A percentile compares a stretch with the other conserved stretches of the same genome.
phyloP scores from a whole-genome alignment of 2,797 vertebrate species.

The Parauchenoglanis ngamensis region DNA sequence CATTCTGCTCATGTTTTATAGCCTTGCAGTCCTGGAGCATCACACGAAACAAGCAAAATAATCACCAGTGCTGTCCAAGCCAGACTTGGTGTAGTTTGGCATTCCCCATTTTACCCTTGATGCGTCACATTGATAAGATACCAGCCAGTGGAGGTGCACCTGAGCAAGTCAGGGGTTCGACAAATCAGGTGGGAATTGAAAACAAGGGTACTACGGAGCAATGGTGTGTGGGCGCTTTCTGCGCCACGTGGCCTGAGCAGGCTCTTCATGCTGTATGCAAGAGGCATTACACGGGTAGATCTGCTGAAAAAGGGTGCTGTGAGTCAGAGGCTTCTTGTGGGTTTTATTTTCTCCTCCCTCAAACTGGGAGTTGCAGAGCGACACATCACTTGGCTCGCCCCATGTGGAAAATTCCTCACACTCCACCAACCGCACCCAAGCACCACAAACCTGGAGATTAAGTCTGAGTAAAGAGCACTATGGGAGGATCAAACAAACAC shows the following conservation, averaged over 20 bases:
- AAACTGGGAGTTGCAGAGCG: conserved; percentile 2
- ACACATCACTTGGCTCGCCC: conserved; percentile 11
- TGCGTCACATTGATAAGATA: conserved; percentile 49
- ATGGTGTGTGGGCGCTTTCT: not conserved
- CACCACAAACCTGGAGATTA: conserved; percentile 40
- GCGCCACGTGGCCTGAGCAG: not conserved
- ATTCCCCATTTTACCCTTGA: conserved; percentile 15
- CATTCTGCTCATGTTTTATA: conserved; percentile 38
- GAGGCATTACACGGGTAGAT: not conserved
- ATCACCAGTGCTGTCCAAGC: conserved; percentile 24
- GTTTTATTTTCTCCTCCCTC: conserved; percentile 29
- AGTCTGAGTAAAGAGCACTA: conserved; percentile 25
- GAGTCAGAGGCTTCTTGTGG: not conserved
- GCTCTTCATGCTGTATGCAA: not conserved
- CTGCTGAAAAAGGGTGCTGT: not conserved
- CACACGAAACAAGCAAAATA: conserved; percentile 10
- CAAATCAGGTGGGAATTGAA: not conserved
- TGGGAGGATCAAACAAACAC: conserved; percentile 43
- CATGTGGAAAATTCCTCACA: conserved; percentile 37
- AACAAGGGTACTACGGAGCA: not conserved
- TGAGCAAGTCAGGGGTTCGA: not conserved
- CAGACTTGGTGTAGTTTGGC: not conserved
- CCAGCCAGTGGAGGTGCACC: not conserved
- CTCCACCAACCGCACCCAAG: conserved; percentile 31
- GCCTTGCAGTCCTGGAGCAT: conserved; percentile 10